Evolutionary conservation across 2,797 vertebrate genomes (phyloP), one percentile per base, ranked within the genome.

Genomic region (Morelia viridis): DNA sequence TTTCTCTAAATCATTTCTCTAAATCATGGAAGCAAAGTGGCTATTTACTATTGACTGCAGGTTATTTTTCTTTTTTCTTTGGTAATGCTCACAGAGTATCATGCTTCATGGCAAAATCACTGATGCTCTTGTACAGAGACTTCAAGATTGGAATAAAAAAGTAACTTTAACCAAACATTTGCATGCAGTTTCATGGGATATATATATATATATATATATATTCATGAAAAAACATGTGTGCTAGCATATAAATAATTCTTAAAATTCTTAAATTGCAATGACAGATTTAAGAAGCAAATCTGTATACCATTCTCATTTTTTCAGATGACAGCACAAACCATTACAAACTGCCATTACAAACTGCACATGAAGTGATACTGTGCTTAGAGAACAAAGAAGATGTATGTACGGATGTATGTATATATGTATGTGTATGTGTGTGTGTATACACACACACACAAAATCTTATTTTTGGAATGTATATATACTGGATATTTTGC

Each of bases 211-310:
- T 41, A 87, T 10, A 89, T 11, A 8, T 17, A 83, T 8, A 84
- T 19, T 31, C 50, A 83, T 4, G 24, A 24, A 58, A 22, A 35
- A n/a, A 46, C 6, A 26, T 58, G 64, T 13, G 28, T 89, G 46
- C 68, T 57, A 84, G 19, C n/a, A 92, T 57, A 26, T 64, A 89
- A 84, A 64, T 88, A 84, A 41, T 56, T 88, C 60, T 80, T 83
- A 19, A 22, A 80, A 80, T 80, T 71, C 35, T 88, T 60, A 53
- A 89, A 92, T 68, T 31, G 0, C 89, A 68, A 88, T 85, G 53
- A 94, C 19, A 89, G 62, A 92, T 89, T 95, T 93, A 90, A 89
- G 90, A 90, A 94, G 17, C 0, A 46, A 76, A 76, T 24, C 22
- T 80, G 19, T 80, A 8, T 46, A 9, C 19, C 19, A 46, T 80